Conservation (phyloP, 1,140 invertebrate genomes). For the Apocrypta bakeri region DNA sequence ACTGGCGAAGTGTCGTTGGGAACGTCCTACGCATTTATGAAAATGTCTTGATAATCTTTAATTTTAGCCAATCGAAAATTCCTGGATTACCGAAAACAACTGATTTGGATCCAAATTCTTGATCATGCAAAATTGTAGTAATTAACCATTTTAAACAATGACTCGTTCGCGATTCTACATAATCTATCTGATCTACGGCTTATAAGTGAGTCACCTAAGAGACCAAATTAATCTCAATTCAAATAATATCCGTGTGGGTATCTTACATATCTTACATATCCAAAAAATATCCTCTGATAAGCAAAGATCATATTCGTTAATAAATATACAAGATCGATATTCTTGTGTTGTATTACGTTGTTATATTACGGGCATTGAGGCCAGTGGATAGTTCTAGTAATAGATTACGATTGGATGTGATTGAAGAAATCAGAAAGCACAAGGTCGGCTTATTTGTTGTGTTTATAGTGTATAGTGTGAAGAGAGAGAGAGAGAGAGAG, state of each 20-base stretch:
- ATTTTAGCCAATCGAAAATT: too few relatives aligned
- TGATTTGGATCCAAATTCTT: too few relatives aligned
- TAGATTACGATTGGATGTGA: conserved; percentile 37
- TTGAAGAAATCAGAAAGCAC: conserved; percentile 19
- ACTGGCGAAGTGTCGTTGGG: too few relatives aligned
- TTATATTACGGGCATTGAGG: background rate
- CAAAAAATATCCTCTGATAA: background rate
- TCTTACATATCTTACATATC: background rate
- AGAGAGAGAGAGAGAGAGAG: background rate
- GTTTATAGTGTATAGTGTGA: background rate
- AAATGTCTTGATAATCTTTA: too few relatives aligned
- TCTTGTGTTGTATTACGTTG: background rate
- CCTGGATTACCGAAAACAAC: too few relatives aligned
- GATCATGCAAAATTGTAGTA: too few relatives aligned
- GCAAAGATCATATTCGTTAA: background rate
- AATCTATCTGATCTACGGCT: background rate
- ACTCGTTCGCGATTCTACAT: background rate
- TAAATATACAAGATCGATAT: background rate
- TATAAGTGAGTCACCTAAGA: background rate
- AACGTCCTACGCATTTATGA: too few relatives aligned
- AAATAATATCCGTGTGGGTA: too few relatives aligned
- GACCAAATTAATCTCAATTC: too few relatives aligned
- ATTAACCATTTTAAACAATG: background rate
- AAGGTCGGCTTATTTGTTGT: conserved; percentile 5
- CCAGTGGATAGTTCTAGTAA: background rate